phyloP scores from a whole-genome alignment of 2,797 vertebrate species.

The Typhlichthys subterraneus region DNA sequence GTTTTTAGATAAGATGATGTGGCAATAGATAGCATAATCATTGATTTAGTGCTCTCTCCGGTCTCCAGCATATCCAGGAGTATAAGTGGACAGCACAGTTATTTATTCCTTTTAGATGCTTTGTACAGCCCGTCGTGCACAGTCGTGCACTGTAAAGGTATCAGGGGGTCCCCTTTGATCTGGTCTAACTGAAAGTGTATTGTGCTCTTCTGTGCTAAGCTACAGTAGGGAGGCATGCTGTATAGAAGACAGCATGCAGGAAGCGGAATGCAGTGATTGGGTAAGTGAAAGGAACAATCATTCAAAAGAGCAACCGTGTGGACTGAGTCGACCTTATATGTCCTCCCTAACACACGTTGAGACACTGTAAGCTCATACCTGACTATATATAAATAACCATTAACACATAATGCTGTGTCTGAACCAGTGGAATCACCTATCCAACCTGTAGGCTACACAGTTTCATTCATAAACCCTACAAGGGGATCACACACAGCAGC shows the following conservation, averaged over 20 bases:
- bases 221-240: not conserved
- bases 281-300: constrained; percentile 26
- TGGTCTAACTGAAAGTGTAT: not conserved
- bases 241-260: constrained; percentile 4
- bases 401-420: not conserved
- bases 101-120: not conserved
- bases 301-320: constrained; percentile 11
- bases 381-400: not conserved
- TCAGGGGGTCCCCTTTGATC: not conserved
- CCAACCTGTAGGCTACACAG: too few species aligned
- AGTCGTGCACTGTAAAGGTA: not conserved
- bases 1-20: not conserved
- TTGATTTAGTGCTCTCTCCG: too few species aligned
- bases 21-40: not conserved
- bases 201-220: not conserved
- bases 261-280: constrained; percentile 23
- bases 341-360: not conserved
- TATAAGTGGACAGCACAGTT: too few species aligned
- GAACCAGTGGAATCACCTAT: too few species aligned
- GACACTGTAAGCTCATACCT: not conserved
- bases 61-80: too few species aligned
- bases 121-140: not conserved
- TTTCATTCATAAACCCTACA: too few species aligned
- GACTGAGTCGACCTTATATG: not conserved
- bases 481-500: too few species aligned